Evolutionary conservation across 2,888 invertebrate species (phyloP), one percentile per base, ranked within the genome.

Genomic region (Chymomyza fuscimana): DNA sequence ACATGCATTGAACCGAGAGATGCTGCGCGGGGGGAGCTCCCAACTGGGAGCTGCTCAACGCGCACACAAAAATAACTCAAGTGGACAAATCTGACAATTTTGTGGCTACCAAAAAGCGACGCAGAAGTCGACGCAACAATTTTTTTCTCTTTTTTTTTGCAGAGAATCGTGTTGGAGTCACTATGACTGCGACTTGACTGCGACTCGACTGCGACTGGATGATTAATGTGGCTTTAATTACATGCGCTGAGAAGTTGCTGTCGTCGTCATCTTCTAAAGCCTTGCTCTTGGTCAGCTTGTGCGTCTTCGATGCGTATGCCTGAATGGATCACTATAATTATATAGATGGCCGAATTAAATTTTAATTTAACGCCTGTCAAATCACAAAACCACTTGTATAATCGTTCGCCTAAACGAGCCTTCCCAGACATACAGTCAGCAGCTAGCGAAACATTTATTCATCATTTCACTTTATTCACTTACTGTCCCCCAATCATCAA

Each of bases 141-240:
- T 46, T 12, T 61, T 36, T 29, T 25, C 5, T 3, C 3, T 3
- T 32, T 16, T 61, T 29, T 10, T 25, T 58, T 19, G 58, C 61
- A 67, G 69, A 36, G 65, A 67, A 56, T 72, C 70, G 66, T 25
- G 65, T 54, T 67, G 36, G 36, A 51, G 67, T 61, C 69, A 36
- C 36, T 58, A 25, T 10, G 67, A 15, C 22, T 29, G 60, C 22
- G n/a, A n/a, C 10, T 60, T 36, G 15, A n/a, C 12, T 60, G 59
- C 40, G 50, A 50, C 58, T 58, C 70, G 56, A 19, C 52, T 51
- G 51, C 65, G 63, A 79, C 82, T 81, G 81, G 82, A 84, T 88
- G 89, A 89, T 90, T 90, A 90, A 90, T 90, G 90, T 89, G 90
- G 90, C 90, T 89, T 89, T 89, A 89, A 89, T 89, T 89, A 88